Base-by-base conservation (phyloP, 2,113 vertebrate genomes). In the Nettapus auritus region DNA sequence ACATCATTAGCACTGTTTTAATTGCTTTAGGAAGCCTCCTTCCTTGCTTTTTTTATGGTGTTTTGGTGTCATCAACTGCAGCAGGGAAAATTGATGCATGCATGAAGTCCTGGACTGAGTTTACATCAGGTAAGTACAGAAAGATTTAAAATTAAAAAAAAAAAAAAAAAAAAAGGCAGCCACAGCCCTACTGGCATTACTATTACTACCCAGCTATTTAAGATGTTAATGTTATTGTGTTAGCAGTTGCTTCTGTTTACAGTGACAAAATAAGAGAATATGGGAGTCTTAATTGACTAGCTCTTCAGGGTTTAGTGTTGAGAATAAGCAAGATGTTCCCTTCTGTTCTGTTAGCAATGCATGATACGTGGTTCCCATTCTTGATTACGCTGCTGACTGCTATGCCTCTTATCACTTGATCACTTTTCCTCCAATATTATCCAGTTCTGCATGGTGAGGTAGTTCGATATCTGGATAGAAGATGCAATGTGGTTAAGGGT, bases 21-120 rank as follows among this genome's bases (percentile, higher is more conserved):
- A 15, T 66, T 6, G 2, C 86, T 73, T 89, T 40, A 62, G 95
- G 59, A 31, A 82, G 10, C 31, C 23, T 91, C 53, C 44, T 93
- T 66, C 26, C 74, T 0, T 88, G 40, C 59, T 88, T 89, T 2
- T 59, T 86, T 90, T 69, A 2, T 68, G 52, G 70, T 89, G 29
- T 87, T 84, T 23, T 92, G n/a, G 20, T 88, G 74, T 91, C 75
- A 94, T 56, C 74, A 89, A 7, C 53, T 64, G 34, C 82, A 80
- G 59, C 62, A 93, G 86, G 79, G 50, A 91, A 74, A 50, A 46
- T 55, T 38, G 33, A 93, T 20, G 16, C 71, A 48, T 82, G 26
- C 71, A 48, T 82, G 26, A 77, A 66, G 23, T 77, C 67, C 36
- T 40, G 55, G 40, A 23, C 36, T 63, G 50, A 88, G 46, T 14